These are phyloP conservation scores for Camelus dromedarius DNA, from an alignment of 2,113 vertebrate genomes.

Conservation along the genomic window DNA sequence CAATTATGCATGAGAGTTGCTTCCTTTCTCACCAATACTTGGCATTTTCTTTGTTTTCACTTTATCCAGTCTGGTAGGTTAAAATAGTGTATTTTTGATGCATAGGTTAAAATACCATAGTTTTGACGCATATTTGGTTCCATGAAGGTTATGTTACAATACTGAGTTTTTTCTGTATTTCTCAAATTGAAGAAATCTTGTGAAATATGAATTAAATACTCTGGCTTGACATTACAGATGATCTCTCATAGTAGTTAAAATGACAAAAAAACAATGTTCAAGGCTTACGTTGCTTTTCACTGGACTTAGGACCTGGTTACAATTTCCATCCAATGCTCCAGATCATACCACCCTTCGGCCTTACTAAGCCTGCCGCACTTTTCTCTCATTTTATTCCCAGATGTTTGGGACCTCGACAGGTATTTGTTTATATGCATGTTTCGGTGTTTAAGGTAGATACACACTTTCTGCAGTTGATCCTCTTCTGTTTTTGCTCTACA, in stretches of 20 bases:
- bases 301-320: not conserved
- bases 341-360: not conserved
- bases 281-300: accelerated
- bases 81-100: not conserved
- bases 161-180: not conserved
- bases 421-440: no score
- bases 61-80: not conserved
- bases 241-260: not conserved
- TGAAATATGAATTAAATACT: not conserved
- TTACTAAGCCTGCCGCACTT: no score
- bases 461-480: not conserved
- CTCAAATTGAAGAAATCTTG: not conserved
- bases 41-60: not conserved
- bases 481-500: accelerated
- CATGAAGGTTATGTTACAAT: not conserved
- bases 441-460: no score
- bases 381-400: not conserved
- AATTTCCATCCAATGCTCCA: not conserved
- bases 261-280: not conserved
- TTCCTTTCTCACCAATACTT: no score
- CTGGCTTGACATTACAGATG: not conserved
- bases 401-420: not conserved
- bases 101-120: not conserved
- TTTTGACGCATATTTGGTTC: not conserved
- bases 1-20: not conserved